Conservation (phyloP, 2,113 vertebrate genomes). For the Terrapene triunguis region DNA sequence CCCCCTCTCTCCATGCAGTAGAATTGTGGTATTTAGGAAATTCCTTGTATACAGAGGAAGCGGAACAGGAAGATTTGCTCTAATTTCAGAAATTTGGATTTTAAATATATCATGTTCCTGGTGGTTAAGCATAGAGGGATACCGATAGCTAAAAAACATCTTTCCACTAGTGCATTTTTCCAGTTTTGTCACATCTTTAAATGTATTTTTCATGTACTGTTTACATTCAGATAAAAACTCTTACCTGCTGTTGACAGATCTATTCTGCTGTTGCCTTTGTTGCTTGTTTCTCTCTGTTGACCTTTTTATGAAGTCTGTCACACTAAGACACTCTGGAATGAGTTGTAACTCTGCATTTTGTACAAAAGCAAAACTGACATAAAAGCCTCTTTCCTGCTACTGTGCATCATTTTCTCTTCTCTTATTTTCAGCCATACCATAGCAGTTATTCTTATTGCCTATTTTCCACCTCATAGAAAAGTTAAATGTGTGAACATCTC, state of each 20-base stretch:
- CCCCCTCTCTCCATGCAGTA: neutral
- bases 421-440: conserved; percentile 25
- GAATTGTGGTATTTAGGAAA: neutral
- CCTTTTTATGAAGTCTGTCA: neutral
- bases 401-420: neutral
- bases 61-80: neutral
- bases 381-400: neutral
- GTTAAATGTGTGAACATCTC: neutral
- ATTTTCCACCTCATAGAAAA: conserved; percentile 19
- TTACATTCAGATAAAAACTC: conserved; percentile 37
- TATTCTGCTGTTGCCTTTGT: conserved; percentile 41
- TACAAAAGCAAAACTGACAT: neutral
- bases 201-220: neutral
- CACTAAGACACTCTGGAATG: conserved; percentile 8
- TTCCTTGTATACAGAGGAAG: neutral
- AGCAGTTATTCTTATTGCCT: neutral
- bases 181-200: neutral
- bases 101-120: neutral
- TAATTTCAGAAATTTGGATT: neutral
- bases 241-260: conserved; percentile 27
- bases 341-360: neutral
- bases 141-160: neutral
- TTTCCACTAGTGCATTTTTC: neutral
- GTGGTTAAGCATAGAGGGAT: neutral
- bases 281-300: neutral